These are phyloP conservation scores for Melanostoma scalare DNA, from an alignment of 2,888 invertebrate genomes.

Conservation along the genomic window DNA sequence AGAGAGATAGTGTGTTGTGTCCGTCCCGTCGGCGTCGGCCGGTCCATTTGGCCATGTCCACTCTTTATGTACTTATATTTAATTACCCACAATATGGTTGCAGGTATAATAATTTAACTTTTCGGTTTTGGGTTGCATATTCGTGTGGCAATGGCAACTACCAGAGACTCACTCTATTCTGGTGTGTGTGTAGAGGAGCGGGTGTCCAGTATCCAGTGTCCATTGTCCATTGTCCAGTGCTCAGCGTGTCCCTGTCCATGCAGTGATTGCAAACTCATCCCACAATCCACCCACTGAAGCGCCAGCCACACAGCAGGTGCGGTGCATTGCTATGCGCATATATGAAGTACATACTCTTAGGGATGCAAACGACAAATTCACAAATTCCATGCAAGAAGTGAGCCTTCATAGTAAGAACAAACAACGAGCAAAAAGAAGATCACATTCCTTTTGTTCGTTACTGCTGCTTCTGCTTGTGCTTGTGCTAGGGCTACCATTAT, in stretches of 20 bases:
- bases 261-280: constrained; percentile 25
- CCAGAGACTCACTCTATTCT: not conserved
- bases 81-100: constrained; percentile 74
- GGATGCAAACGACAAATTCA: constrained; percentile 37
- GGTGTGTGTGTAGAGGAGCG: constrained; percentile 29
- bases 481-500: constrained; percentile 33
- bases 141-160: constrained; percentile 47
- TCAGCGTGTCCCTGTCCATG: constrained; percentile 23
- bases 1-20: constrained; percentile 54
- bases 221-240: no score
- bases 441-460: constrained; percentile 46
- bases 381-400: constrained; percentile 53
- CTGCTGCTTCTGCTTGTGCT: no score
- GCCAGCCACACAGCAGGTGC: constrained; percentile 52
- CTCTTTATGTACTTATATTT: constrained; percentile 73
- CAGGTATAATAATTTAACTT: constrained; percentile 74
- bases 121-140: constrained; percentile 67
- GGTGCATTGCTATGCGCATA: constrained; percentile 53
- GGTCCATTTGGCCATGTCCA: constrained; percentile 72
- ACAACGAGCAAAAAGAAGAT: constrained; percentile 7
- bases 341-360: not conserved
- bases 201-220: constrained; percentile 8
- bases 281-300: constrained; percentile 48
- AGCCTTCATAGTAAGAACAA: not conserved
- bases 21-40: constrained; percentile 3